Conservation (phyloP, 2,113 vertebrate genomes). For the Ageneiosus marmoratus region DNA sequence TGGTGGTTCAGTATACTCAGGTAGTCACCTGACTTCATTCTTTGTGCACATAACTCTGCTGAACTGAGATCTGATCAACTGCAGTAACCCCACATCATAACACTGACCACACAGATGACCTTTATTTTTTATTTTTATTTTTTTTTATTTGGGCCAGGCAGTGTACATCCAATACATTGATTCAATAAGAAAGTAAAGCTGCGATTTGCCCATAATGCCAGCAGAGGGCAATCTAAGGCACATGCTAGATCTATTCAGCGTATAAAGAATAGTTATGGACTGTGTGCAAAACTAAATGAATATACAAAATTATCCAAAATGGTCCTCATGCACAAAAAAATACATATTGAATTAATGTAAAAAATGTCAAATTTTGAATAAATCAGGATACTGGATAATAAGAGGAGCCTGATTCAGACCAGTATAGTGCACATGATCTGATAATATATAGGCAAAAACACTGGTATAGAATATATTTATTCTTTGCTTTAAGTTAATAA, state of each 20-base stretch:
- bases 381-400: not conserved
- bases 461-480: not conserved
- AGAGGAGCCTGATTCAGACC: not conserved
- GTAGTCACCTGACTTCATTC: too few species aligned
- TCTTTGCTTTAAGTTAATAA: constrained; percentile 23
- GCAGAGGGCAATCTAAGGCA: constrained; percentile 3
- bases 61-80: too few species aligned
- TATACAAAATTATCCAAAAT: not conserved
- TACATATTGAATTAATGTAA: not conserved
- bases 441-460: not conserved
- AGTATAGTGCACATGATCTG: not conserved
- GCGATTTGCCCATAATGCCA: constrained; percentile 27
- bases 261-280: not conserved
- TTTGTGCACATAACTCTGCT: too few species aligned
- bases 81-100: too few species aligned
- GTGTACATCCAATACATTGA: too few species aligned
- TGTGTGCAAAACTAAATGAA: not conserved
- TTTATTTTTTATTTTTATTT: too few species aligned
- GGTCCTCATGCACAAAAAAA: not conserved
- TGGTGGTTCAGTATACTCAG: too few species aligned
- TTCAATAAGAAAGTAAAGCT: constrained; percentile 7
- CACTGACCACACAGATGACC: too few species aligned
- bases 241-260: not conserved
- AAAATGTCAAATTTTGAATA: not conserved
- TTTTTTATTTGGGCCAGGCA: too few species aligned